Conservation (phyloP, 1,140 invertebrate genomes). For the Drosophila parabipectinata region DNA sequence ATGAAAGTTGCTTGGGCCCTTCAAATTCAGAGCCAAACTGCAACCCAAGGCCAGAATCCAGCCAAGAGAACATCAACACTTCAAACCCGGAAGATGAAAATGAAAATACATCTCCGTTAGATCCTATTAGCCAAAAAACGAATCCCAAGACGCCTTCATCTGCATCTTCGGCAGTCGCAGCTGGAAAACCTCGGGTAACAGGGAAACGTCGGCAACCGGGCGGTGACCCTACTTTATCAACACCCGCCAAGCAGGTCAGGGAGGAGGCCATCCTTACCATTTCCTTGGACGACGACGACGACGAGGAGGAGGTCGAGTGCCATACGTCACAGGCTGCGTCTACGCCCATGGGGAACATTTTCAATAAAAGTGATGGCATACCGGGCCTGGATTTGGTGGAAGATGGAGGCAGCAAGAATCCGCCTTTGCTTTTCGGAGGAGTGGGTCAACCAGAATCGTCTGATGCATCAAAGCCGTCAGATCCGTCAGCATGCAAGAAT, state of each 20-base stretch:
- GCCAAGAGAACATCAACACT: neutral
- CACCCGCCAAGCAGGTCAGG: slow-evolving; percentile 44
- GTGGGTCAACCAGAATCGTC: slow-evolving; percentile 15
- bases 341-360: slow-evolving; percentile 67
- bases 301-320: slow-evolving; percentile 21
- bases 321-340: neutral
- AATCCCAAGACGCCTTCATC: neutral
- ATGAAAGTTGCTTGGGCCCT: neutral
- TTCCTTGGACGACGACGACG: slow-evolving; percentile 67
- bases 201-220: slow-evolving; percentile 49
- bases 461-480: neutral
- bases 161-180: neutral
- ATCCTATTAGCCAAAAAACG: too few relatives aligned
- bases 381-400: slow-evolving; percentile 87
- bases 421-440: slow-evolving; percentile 62
- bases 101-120: neutral
- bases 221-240: neutral
- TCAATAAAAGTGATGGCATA: slow-evolving; percentile 85
- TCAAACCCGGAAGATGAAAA: neutral
- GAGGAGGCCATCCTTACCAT: slow-evolving; percentile 48
- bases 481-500: neutral
- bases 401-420: slow-evolving; percentile 30
- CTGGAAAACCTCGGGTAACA: neutral
- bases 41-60: neutral
- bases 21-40: neutral